These are phyloP conservation scores for Eristalis pertinax DNA, from an alignment of 2,888 invertebrate genomes.

Conservation along the genomic window DNA sequence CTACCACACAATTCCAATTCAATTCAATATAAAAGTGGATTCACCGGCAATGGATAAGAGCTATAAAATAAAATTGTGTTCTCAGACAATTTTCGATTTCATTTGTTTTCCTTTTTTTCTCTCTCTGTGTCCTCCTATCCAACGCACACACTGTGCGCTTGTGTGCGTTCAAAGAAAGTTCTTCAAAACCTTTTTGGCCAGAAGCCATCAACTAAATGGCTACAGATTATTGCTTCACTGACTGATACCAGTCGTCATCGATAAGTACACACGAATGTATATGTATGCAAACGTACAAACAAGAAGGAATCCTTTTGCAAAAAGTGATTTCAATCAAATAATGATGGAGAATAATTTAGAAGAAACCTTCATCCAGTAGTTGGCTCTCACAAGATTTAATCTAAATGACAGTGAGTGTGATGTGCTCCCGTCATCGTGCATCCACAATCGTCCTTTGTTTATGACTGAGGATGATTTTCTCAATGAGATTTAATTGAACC, in stretches of 20 bases:
- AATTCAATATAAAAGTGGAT: constrained; percentile 50
- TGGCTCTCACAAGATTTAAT: constrained; percentile 35
- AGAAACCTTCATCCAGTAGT: constrained; percentile 58
- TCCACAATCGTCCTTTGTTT: constrained; percentile 59
- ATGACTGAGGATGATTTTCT: constrained; percentile 69
- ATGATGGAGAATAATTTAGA: constrained; percentile 72
- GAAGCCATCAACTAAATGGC: constrained; percentile 73
- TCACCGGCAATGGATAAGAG: constrained; percentile 22
- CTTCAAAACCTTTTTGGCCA: constrained; percentile 67
- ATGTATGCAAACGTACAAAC: not conserved
- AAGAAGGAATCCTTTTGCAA: constrained; percentile 35
- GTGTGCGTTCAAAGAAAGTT: not conserved
- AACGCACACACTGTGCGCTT: not conserved
- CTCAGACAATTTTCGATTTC: constrained; percentile 62
- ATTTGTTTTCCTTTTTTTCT: constrained; percentile 29
- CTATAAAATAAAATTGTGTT: constrained; percentile 63
- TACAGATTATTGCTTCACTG: constrained; percentile 73
- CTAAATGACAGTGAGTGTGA: constrained; percentile 45
- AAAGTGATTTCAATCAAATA: constrained; percentile 72
- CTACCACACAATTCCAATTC: constrained; percentile 66
- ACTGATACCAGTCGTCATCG: constrained; percentile 60
- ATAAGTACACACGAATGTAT: not conserved
- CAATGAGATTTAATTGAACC: constrained; percentile 68
- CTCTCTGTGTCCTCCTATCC: too few species aligned
- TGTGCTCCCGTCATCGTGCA: constrained; percentile 6